Base-by-base conservation (phyloP, 2,888 invertebrate species). In the Automeris io region DNA sequence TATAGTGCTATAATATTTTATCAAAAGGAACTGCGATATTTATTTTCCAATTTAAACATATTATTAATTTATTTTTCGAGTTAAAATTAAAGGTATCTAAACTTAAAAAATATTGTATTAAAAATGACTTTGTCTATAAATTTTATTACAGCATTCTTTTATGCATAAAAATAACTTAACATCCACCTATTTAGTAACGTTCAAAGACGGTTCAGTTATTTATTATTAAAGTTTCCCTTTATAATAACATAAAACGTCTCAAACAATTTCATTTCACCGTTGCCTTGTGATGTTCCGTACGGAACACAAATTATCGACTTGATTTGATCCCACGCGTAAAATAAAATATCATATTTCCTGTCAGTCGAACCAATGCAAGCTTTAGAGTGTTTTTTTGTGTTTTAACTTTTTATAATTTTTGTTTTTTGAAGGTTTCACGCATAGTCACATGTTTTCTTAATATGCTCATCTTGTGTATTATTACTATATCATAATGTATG, bases 261-360 rank as follows among this genome's bases (percentile, higher is more conserved):
- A 51, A 73, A 74, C 74, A 70, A 79, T 82, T 80, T 79, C 69
- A 73, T 75, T 77, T 70, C 68, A 70, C 61, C 70, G 64, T 72
- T 54, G 63, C 68, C 65, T n/a, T 80, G 61, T 79, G 79, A 80
- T 76, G 73, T 79, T 73, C 70, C 67, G 68, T 75, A 74, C 71
- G 72, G 69, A 66, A 75, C 80, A 80, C 81, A 77, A 81, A 82
- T 85, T 85, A 85, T 83, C 81, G 78, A 76, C 68, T 77, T 52
- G 75, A 79, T 80, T 85, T 83, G 85, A 83, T 85, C 85, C 86
- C 83, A 85, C 85, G 82, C 82, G 80, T 74, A 74, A 85, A 85
- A 85, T 86, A 85, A 86, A 86, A 85, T 86, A 86, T 86, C 86
- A 85, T 85, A 83, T 86, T 85, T 86, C 86, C 83, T 85, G 85